phyloP scores from a whole-genome alignment of 1,140 invertebrate species.

The Chrysomallon squamiferum region DNA sequence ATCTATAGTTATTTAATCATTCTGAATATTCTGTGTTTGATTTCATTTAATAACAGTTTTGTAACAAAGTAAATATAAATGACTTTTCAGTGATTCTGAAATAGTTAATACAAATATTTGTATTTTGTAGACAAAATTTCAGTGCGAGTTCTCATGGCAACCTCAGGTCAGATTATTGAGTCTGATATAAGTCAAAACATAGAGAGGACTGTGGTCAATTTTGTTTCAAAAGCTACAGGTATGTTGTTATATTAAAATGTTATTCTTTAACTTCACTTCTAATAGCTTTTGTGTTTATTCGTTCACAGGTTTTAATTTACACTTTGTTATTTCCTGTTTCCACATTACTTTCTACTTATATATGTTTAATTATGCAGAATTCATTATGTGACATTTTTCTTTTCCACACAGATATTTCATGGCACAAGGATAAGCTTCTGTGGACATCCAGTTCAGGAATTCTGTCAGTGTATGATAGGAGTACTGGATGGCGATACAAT shows the following conservation, averaged over 20 bases:
- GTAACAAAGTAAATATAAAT: neutral
- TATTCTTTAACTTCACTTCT: no score
- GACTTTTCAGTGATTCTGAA: neutral
- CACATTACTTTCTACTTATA: no score
- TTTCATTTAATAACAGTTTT: no score
- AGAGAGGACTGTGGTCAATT: slow-evolving; percentile 16
- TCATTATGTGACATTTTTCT: no score
- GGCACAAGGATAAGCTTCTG: slow-evolving; percentile 31
- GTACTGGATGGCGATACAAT: slow-evolving; percentile 21
- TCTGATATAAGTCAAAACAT: slow-evolving; percentile 12
- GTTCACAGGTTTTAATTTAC: no score
- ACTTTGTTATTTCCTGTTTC: no score
- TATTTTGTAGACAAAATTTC: slow-evolving; percentile 5
- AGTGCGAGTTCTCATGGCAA: slow-evolving; percentile 18
- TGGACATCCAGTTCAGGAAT: slow-evolving; percentile 27
- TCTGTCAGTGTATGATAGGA: slow-evolving; percentile 27
- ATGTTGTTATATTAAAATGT: no score
- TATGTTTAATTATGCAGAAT: no score
- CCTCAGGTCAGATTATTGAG: slow-evolving; percentile 21
- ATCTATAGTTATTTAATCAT: no score
- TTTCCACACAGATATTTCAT: slow-evolving; percentile 39
- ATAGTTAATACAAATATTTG: no score
- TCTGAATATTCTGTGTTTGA: no score
- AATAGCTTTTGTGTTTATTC: no score
- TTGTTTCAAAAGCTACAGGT: slow-evolving; percentile 1